Percentiles rank a stretch among this genome's conserved stretches.
phyloP scores from a whole-genome alignment of 2,113 vertebrate genomes.

The Leucoraja erinaceus region DNA sequence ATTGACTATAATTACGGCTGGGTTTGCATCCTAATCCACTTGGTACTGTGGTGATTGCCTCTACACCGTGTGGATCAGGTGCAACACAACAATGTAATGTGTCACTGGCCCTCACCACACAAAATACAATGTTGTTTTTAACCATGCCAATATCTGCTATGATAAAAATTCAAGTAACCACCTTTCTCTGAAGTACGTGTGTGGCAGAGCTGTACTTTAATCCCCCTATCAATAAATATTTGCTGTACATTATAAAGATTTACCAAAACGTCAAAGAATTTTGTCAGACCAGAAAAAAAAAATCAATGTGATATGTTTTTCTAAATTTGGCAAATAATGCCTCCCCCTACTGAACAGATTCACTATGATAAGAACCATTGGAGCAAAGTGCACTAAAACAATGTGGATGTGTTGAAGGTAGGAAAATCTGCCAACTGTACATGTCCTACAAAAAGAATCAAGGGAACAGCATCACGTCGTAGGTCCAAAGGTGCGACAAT shows the following conservation, averaged over 20 bases:
- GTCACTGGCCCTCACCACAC: background rate
- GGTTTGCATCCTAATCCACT: background rate
- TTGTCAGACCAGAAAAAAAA: background rate
- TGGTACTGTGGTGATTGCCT: background rate
- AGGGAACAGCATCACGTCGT: background rate
- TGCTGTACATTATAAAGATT: background rate
- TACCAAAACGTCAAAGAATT: background rate
- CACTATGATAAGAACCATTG: background rate
- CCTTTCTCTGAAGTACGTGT: background rate
- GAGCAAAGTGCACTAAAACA: background rate
- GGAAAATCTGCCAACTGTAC: background rate
- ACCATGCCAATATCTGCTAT: background rate
- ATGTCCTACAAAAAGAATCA: background rate
- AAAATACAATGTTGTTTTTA: background rate
- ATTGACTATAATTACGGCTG: background rate
- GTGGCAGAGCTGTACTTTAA: background rate
- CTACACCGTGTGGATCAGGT: background rate
- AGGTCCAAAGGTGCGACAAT: background rate
- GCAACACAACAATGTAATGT: background rate
- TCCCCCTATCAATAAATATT: slow-evolving; percentile 1
- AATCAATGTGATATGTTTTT: background rate
- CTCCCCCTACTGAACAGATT: too few relatives aligned
- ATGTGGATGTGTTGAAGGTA: background rate
- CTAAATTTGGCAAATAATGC: background rate
- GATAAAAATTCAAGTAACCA: background rate